Evolutionary conservation across 2,113 vertebrate species (phyloP).

Genomic region (Cacatua alba): DNA sequence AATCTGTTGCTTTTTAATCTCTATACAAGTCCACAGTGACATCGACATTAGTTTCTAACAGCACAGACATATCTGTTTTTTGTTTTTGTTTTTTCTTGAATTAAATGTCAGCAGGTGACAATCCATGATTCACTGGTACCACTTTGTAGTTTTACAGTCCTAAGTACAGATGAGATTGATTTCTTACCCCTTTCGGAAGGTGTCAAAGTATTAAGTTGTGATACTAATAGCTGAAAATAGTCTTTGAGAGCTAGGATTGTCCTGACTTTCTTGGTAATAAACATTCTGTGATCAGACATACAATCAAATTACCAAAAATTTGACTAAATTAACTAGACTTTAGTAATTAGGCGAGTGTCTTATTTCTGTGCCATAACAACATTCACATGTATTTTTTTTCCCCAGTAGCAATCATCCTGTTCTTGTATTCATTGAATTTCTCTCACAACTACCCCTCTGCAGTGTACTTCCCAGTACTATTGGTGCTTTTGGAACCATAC

Average conservation of each 20-base stretch:
- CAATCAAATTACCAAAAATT: background rate
- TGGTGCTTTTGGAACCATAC: background rate
- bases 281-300: background rate
- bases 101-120: background rate
- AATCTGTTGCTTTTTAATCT: background rate
- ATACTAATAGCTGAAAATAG: background rate
- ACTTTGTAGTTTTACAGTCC: background rate
- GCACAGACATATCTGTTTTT: fast-evolving
- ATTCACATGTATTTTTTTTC: background rate
- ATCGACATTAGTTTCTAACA: background rate
- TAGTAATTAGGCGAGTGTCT: background rate
- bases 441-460: background rate
- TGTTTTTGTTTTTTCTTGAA: background rate
- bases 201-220: background rate
- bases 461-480: background rate
- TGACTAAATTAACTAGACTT: no score
- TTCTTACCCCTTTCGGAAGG: background rate
- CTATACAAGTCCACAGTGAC: background rate
- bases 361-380: background rate
- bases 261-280: background rate
- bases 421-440: background rate
- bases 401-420: background rate
- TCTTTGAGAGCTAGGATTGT: background rate
- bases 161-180: background rate
- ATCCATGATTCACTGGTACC: background rate